Evolutionary conservation across 1,140 invertebrate species (phyloP), one percentile per base, ranked within the genome.

Genomic region (Heliconius melpomene): DNA sequence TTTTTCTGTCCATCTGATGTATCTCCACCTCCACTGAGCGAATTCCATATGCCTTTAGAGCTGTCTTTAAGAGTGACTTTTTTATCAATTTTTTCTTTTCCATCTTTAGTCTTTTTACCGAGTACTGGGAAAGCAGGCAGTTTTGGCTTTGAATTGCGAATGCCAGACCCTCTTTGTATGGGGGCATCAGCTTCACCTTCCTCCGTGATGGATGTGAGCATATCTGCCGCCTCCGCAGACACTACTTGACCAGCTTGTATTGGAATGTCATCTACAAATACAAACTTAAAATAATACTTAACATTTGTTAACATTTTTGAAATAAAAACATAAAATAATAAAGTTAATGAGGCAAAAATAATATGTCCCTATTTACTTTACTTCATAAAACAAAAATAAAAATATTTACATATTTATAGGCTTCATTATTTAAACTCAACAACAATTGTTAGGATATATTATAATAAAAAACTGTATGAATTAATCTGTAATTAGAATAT

Each of bases 71-170:
- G 81, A 7, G 90, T 90, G 29, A 90, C 89, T 84, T 94, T 94
- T 79, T 94, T 95, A 26, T 95, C 82, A 52, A 78, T 84, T 83
- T 94, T 94, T 23, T 93, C 92, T 90, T 94, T 94, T 23, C 82
- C 80, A 52, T 95, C 94, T 85, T 95, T 94, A 2, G 87, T 84
- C 75, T 95, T 95, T 85, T 95, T 95, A 8, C 94, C 93, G 13
- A 95, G 85, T 18, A 92, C 92, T 7, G 93, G 90, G 78, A 95
- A 95, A 11, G 92, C 88, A 23, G 40, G 89, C 86, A 1, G 83
- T 86, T 94, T 94, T 3, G 93, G 92, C 84, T 95, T 95, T n/a
- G 94, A 95, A 72, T 81, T 93, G 11, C 94, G 87, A 3, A 86
- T 80, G 23, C 78, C 89, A 9, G 79, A 87, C 26, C 93, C 94